Base-by-base conservation (phyloP, 2,113 vertebrate species). In the Rhegmatorhina hoffmannsi region DNA sequence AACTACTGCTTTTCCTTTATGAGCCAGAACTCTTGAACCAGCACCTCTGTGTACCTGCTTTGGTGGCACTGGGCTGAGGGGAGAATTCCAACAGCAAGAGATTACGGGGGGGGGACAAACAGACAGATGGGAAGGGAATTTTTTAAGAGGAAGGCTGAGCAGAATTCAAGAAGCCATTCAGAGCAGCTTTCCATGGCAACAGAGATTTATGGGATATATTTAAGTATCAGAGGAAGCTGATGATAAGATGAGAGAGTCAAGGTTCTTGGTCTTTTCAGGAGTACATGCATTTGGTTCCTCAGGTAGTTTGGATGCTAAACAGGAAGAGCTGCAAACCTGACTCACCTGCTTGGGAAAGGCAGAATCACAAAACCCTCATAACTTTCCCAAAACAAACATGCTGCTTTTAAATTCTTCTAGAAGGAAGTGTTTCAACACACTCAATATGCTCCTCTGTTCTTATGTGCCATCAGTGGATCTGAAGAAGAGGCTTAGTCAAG, bases 141-240 rank as follows among this genome's bases (percentile, higher is more conserved):
- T 69, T 78, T 76, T 9, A 58, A 79, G n/a, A 43, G 21, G 50
- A 79, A 70, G 14, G 29, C 34, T 63, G 72, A 77, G 34, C 3
- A 14, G 88, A 79, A 79, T 81, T 92, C 83, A 88, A 77, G 75
- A 68, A 94, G 62, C 21, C 36, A 67, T 84, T 87, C 84, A 69
- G 44, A 87, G 38, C 47, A 38, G 43, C 55, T 77, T 87, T 83
- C 84, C 88, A 90, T 50, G 23, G 92, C 75, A 94, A 95, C 95
- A 92, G 76, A 86, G 38, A 86, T 67, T 67, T 77, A 43, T 50
- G 68, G 59, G 33, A 84, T 66, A 77, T 70, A 77, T 77, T 76
- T 38, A 67, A 91, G 50, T 50, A 89, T 47, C 85, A 73, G 28
- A 70, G n/a, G n/a, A 90, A 81, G 67, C 50, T 8, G 15, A 68